Percentiles rank a stretch among this genome's conserved stretches.
phyloP scores from a whole-genome alignment of 2,113 vertebrate genomes.

The Epinephelus cyanopodus region DNA sequence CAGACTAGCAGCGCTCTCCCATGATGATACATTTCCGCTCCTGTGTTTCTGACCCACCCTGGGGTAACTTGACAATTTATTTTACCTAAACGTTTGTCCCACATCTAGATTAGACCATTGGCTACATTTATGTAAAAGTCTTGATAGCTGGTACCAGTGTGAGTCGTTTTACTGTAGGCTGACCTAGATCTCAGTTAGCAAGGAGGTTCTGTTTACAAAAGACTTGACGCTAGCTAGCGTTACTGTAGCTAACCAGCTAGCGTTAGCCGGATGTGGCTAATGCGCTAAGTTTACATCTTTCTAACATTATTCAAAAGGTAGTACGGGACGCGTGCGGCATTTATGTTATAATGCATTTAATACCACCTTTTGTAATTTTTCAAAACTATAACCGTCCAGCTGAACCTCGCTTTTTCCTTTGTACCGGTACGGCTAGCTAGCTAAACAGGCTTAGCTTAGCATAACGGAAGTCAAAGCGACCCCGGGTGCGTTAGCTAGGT shows the following conservation, averaged over 20 bases:
- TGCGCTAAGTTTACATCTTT: not conserved
- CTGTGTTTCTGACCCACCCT: constrained; percentile 50
- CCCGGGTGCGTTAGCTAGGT: constrained; percentile 59
- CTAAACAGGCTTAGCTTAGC: constrained; percentile 56
- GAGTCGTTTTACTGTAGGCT: not conserved
- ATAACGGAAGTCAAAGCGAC: constrained; percentile 74
- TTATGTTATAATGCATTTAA: not conserved
- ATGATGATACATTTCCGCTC: constrained; percentile 63
- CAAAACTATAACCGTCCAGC: rapidly evolving
- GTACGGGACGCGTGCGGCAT: not conserved
- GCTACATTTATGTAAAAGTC: rapidly evolving
- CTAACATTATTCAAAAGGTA: rapidly evolving
- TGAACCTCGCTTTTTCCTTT: not conserved
- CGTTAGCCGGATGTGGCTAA: constrained; percentile 37
- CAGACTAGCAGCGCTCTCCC: constrained; percentile 6
- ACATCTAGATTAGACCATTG: not conserved
- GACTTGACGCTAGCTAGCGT: constrained; percentile 28
- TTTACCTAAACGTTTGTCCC: not conserved
- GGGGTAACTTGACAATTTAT: not conserved
- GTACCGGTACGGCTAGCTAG: constrained; percentile 45
- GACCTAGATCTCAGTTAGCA: constrained; percentile 10
- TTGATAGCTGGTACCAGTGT: too few species aligned
- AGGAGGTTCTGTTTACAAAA: constrained; percentile 70
- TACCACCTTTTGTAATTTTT: rapidly evolving
- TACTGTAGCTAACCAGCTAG: constrained; percentile 31